phyloP scores from a whole-genome alignment of 2,888 invertebrate genomes.

The Eupithecia subfuscata region DNA sequence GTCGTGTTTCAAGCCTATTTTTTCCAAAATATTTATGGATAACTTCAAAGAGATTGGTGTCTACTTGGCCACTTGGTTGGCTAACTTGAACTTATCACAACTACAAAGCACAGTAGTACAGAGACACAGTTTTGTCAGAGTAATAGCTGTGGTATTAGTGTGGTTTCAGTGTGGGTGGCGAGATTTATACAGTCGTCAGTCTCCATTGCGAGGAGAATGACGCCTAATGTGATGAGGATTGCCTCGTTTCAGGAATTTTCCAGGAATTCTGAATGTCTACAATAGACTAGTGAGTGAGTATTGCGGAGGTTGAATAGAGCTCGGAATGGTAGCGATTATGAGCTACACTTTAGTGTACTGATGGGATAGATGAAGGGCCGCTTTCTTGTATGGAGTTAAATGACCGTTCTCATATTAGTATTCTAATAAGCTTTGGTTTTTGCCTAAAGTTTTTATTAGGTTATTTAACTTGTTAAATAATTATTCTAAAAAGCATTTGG shows the following conservation, averaged over 20 bases:
- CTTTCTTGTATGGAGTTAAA: neutral
- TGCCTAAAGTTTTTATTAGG: too few relatives aligned
- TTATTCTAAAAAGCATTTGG: too few relatives aligned
- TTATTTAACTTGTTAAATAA: too few relatives aligned
- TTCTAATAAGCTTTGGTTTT: neutral
- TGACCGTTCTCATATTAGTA: neutral
- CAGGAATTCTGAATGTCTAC: slow-evolving; percentile 5
- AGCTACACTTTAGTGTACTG: neutral
- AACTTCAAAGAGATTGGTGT: neutral
- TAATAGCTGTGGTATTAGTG: too few relatives aligned
- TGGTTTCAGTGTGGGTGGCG: neutral
- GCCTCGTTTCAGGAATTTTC: neutral
- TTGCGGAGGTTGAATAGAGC: neutral
- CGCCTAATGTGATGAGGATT: slow-evolving; percentile 18
- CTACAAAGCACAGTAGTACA: neutral
- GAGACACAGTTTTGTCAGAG: neutral
- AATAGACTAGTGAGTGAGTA: neutral
- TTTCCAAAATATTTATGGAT: too few relatives aligned
- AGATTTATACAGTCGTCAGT: slow-evolving; percentile 22
- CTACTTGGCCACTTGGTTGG: too few relatives aligned
- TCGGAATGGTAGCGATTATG: neutral
- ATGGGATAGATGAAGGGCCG: neutral
- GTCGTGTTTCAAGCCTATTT: neutral
- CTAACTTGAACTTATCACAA: too few relatives aligned
- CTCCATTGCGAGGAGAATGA: slow-evolving; percentile 3